These are phyloP conservation scores for Holcopasites calliopsidis DNA, from an alignment of 1,140 invertebrate genomes.

Conservation along the genomic window DNA sequence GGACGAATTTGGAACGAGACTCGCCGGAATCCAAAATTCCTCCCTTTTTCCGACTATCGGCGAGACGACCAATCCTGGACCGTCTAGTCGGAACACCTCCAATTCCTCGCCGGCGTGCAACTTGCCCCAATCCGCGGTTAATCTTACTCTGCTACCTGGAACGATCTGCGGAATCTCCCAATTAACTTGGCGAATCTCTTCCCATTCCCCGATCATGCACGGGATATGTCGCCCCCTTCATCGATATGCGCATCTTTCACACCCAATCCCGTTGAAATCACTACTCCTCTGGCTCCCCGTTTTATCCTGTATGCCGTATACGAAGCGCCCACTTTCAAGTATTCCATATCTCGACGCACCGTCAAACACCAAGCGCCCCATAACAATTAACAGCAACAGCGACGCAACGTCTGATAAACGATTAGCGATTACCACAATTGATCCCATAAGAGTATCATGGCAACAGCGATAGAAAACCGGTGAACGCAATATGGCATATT, in stretches of 20 bases:
- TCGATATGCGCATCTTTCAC: not conserved
- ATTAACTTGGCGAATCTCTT: slow-evolving; percentile 26
- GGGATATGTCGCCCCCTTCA: not conserved
- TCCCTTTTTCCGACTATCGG: slow-evolving; percentile 72
- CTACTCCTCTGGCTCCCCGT: not conserved
- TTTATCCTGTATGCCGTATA: too few relatives aligned
- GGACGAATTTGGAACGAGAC: slow-evolving; percentile 81
- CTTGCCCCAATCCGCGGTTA: slow-evolving; percentile 80
- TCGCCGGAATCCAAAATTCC: slow-evolving; percentile 84
- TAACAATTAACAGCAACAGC: not conserved
- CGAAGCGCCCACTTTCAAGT: not conserved
- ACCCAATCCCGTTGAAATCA: not conserved
- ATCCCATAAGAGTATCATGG: too few relatives aligned
- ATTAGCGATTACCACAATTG: not conserved
- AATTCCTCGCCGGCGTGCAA: slow-evolving; percentile 80
- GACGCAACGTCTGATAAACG: not conserved
- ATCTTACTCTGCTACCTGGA: slow-evolving; percentile 79
- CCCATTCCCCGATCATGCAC: slow-evolving; percentile 4
- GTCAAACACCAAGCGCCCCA: not conserved
- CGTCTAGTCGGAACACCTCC: slow-evolving; percentile 77
- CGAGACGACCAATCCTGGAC: slow-evolving; percentile 76
- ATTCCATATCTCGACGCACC: not conserved
- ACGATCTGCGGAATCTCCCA: slow-evolving; percentile 75
- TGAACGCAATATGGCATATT: too few relatives aligned
- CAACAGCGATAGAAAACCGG: not conserved